Conservation (phyloP, 2,113 vertebrate genomes). For the Urocolius indicus region DNA sequence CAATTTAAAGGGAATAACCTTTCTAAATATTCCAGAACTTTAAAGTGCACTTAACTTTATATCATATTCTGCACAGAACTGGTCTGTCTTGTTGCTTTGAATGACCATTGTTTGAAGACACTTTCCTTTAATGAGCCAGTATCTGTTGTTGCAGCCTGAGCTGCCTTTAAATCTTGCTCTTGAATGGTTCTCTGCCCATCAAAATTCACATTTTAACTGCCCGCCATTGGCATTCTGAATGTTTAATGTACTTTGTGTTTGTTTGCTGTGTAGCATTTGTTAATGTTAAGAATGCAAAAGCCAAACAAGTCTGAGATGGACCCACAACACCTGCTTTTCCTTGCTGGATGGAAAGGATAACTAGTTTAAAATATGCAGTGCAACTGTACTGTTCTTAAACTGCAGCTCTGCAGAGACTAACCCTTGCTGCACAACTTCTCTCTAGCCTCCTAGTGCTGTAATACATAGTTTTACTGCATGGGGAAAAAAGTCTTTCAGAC, state of each 20-base stretch:
- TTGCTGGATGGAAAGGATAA: constrained; percentile 36
- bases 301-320: constrained; percentile 35
- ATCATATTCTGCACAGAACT: constrained; percentile 59
- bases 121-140: constrained; percentile 65
- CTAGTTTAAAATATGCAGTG: not conserved
- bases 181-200: constrained; percentile 60
- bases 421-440: not conserved
- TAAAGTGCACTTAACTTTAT: constrained; percentile 73
- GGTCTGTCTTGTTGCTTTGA: constrained; percentile 58
- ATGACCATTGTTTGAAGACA: constrained; percentile 47
- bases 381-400: constrained; percentile 21
- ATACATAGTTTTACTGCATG: constrained; percentile 28
- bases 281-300: constrained; percentile 54
- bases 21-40: constrained; percentile 54
- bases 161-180: constrained; percentile 54
- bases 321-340: constrained; percentile 21
- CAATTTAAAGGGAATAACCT: constrained; percentile 59
- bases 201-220: constrained; percentile 53
- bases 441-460: constrained; percentile 15
- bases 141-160: constrained; percentile 59
- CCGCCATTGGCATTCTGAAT: constrained; percentile 57
- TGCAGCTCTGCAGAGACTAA: constrained; percentile 34
- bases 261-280: constrained; percentile 27
- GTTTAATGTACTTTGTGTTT: constrained; percentile 54
- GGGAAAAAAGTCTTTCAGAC: not conserved